Evolutionary conservation across 2,888 invertebrate species (phyloP), one percentile per base, ranked within the genome.

Genomic region (Blastobasis adustella): DNA sequence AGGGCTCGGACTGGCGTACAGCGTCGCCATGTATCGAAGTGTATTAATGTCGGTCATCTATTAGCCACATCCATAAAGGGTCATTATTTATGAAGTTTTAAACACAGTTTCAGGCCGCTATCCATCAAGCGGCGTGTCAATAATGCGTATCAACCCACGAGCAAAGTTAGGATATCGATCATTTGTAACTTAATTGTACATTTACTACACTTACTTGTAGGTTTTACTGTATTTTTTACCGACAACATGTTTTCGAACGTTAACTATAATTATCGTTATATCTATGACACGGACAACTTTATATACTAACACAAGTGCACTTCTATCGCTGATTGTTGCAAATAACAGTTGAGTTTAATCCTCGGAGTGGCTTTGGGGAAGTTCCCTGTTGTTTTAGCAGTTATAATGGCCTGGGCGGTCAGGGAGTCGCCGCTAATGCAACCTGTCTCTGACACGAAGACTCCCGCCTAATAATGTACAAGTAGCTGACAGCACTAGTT

Each of bases 111-210:
- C 61, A 56, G 54, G 58, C 59, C 62, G 68, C 72, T 76, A 84
- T 86, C 85, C 78, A 86, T 86, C 86, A 85, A 64, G 57, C 55
- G 56, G 61, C 59, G 65, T 74, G 83, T 80, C 84, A 79, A 78
- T 80, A 74, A 70, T 71, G 67, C 62, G 63, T 64, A 68, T 65
- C 66, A 62, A 65, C 56, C 66, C 59, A 60, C 61, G 66, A 62
- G 66, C 69, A 67, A 73, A 73, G 67, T 74, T 73, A 60, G 62
- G 61, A 58, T 69, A 85, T 85, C 85, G 73, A 82, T 86, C 85
- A 85, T 76, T 72, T 70, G 62, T 81, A 82, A 82, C 69, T 59
- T 74, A 77, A 80, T 83, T 78, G 66, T 71, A 58, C 50, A 55
- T 67, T 65, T 63, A 55, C 51, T 60, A 51, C 55, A 50, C 55